These are phyloP conservation scores for Idris sp. DNA, from an alignment of 1,140 invertebrate species.

Conservation along the genomic window DNA sequence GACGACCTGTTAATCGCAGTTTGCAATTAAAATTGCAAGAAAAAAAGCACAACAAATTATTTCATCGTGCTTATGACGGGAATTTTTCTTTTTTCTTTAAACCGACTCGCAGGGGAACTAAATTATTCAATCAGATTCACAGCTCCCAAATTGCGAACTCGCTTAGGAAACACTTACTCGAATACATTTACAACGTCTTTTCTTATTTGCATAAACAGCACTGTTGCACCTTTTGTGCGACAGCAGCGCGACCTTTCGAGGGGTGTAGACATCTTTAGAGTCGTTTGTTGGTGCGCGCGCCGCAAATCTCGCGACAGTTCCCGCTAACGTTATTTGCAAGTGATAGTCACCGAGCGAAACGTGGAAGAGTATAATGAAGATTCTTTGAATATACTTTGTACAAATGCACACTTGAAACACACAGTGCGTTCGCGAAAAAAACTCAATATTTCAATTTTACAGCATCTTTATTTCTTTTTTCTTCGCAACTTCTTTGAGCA, in stretches of 20 bases:
- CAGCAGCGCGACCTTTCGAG: constrained; percentile 32
- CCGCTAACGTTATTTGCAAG: constrained; percentile 42
- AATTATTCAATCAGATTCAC: constrained; percentile 58
- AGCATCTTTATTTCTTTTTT: constrained; percentile 2
- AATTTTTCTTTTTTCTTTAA: constrained; percentile 23
- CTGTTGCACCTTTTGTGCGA: constrained; percentile 58
- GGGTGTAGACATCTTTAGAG: constrained; percentile 19
- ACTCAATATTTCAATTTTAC: constrained; percentile 32
- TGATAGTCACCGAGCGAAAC: constrained; percentile 46
- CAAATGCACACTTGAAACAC: constrained; percentile 28
- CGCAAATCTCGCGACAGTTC: constrained; percentile 43
- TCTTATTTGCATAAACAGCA: constrained; percentile 62
- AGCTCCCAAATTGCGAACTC: constrained; percentile 54
- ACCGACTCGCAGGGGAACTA: constrained; percentile 23
- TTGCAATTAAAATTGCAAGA: constrained; percentile 8
- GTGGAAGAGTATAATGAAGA: constrained; percentile 54
- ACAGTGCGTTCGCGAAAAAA: constrained; percentile 25
- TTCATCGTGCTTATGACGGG: constrained; percentile 32
- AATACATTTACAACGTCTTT: constrained; percentile 54
- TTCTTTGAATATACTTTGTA: constrained; percentile 38
- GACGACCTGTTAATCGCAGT: constrained; percentile 15
- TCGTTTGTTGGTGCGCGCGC: constrained; percentile 32
- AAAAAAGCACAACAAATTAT: constrained; percentile 32
- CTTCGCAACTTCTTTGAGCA: too few species aligned
- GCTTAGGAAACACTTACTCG: constrained; percentile 58